Conservation (phyloP, 1,140 invertebrate genomes). For the Drosophila biarmipes region DNA sequence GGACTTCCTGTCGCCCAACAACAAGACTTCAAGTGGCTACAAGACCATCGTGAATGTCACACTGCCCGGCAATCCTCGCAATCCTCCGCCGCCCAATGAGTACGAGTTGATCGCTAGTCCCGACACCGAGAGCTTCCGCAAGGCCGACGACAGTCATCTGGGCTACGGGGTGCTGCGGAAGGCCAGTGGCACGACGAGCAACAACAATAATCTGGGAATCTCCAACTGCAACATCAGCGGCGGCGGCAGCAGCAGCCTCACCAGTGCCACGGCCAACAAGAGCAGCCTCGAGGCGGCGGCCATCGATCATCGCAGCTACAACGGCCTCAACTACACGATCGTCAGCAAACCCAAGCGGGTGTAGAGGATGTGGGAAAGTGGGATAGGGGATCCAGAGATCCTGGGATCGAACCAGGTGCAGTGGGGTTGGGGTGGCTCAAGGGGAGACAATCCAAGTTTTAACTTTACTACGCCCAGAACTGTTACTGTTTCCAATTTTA, state of each 20-base stretch:
- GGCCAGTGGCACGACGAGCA: slow-evolving; percentile 84
- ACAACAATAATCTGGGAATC: slow-evolving; percentile 43
- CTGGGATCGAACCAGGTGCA: slow-evolving; percentile 13
- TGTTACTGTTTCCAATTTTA: slow-evolving; percentile 18
- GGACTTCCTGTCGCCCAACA: slow-evolving; percentile 92
- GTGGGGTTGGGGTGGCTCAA: slow-evolving; percentile 16
- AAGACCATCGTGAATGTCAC: slow-evolving; percentile 87
- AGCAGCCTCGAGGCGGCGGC: slow-evolving; percentile 5
- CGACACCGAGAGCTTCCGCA: slow-evolving; percentile 87
- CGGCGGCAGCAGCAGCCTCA: slow-evolving; percentile 18
- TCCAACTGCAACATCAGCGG: slow-evolving; percentile 44
- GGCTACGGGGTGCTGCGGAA: slow-evolving; percentile 92
- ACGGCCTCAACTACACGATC: slow-evolving; percentile 91
- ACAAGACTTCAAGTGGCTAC: slow-evolving; percentile 88
- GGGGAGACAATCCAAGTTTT: neutral
- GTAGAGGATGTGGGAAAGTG: slow-evolving; percentile 1
- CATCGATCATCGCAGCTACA: slow-evolving; percentile 88
- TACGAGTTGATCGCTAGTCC: slow-evolving; percentile 80
- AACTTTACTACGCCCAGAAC: neutral
- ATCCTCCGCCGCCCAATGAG: slow-evolving; percentile 69
- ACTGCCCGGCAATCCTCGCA: slow-evolving; percentile 78
- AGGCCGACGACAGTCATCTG: slow-evolving; percentile 91
- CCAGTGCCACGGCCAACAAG: slow-evolving; percentile 13
- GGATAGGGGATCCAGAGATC: neutral
- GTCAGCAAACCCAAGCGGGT: slow-evolving; percentile 90